phyloP scores from a whole-genome alignment of 1,140 invertebrate genomes.

The Zaprionus kolodkinae region DNA sequence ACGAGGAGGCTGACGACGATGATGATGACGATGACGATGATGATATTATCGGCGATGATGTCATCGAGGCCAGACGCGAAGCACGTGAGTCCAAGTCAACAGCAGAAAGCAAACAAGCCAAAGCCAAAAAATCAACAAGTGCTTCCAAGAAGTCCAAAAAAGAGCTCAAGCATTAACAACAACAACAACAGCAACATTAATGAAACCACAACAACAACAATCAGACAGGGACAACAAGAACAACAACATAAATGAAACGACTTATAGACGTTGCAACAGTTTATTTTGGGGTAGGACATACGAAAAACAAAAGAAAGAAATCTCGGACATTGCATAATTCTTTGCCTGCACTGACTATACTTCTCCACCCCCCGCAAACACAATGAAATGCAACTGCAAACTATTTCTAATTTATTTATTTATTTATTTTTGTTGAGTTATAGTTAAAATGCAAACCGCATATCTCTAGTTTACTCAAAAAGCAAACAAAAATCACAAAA shows the following conservation, averaged over 20 bases:
- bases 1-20: slow-evolving; percentile 86
- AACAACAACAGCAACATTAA: slow-evolving; percentile 17
- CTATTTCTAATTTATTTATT: slow-evolving; percentile 71
- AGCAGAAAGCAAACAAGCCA: slow-evolving; percentile 82
- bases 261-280: slow-evolving; percentile 48
- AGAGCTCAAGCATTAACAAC: slow-evolving; percentile 80
- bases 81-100: slow-evolving; percentile 93
- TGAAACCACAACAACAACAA: slow-evolving; percentile 26
- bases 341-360: slow-evolving; percentile 75
- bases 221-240: slow-evolving; percentile 42
- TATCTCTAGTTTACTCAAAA: slow-evolving; percentile 29
- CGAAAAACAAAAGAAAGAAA: not conserved
- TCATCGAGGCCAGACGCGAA: slow-evolving; percentile 87
- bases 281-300: slow-evolving; percentile 62
- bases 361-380: slow-evolving; percentile 29
- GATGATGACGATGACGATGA: slow-evolving; percentile 90
- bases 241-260: slow-evolving; percentile 45
- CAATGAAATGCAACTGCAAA: slow-evolving; percentile 32
- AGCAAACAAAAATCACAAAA: slow-evolving; percentile 21
- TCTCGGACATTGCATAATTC: slow-evolving; percentile 66
- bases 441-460: slow-evolving; percentile 31
- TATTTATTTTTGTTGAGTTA: slow-evolving; percentile 56
- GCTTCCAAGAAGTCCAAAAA: slow-evolving; percentile 85
- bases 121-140: slow-evolving; percentile 85
- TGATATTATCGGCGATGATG: slow-evolving; percentile 87